Evolutionary conservation across 2,113 vertebrate genomes (phyloP).

Genomic region (Corythaeola cristata): DNA sequence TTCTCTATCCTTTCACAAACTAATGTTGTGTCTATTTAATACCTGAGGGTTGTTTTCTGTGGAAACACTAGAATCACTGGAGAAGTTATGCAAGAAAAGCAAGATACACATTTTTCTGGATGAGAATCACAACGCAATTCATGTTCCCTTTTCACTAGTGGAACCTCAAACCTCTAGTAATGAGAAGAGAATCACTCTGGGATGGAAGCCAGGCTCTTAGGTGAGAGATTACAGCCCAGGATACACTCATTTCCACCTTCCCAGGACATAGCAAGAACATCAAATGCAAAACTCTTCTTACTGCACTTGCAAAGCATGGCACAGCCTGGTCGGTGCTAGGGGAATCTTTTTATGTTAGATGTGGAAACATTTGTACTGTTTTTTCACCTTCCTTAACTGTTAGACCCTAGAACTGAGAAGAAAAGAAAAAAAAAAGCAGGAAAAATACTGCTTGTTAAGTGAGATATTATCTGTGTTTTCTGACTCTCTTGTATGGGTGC

Average conservation of each 20-base stretch:
- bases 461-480: conserved; percentile 71
- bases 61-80: neutral
- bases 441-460: conserved; percentile 61
- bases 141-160: neutral
- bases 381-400: conserved; percentile 34
- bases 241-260: neutral
- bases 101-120: neutral
- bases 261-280: neutral
- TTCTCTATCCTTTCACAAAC: neutral
- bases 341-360: neutral
- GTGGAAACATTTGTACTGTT: neutral
- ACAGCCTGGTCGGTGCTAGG: neutral
- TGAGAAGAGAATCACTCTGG: neutral
- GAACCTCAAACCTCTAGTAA: neutral
- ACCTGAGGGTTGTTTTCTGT: neutral
- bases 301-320: neutral
- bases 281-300: neutral
- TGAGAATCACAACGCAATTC: neutral
- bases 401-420: neutral
- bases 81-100: neutral
- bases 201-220: neutral
- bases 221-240: neutral
- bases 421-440: neutral
- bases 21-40: neutral
- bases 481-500: conserved; percentile 33